Conservation (phyloP, 2,113 vertebrate genomes). For the Thryonomys swinderianus region DNA sequence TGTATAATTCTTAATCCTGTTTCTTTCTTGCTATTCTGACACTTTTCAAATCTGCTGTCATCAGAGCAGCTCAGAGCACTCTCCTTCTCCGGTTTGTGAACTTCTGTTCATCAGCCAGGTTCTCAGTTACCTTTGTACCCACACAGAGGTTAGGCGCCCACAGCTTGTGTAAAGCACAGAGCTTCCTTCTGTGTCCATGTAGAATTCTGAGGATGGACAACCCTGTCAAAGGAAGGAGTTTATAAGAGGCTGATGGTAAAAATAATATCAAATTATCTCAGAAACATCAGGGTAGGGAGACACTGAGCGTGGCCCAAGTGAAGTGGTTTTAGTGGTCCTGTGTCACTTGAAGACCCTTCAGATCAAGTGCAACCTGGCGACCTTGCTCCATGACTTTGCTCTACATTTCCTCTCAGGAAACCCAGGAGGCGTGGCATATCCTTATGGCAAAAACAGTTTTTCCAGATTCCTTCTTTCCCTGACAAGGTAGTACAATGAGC, state of each 20-base stretch:
- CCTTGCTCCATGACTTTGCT: neutral
- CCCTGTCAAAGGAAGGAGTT: neutral
- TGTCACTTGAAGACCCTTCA: neutral
- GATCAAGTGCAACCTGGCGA: neutral
- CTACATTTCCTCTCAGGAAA: neutral
- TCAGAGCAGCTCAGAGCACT: neutral
- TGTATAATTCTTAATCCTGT: constrained; percentile 4
- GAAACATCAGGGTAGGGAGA: neutral
- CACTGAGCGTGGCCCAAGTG: neutral
- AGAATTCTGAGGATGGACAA: neutral
- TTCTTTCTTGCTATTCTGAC: neutral
- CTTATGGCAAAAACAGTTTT: constrained; percentile 30
- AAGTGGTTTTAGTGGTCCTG: neutral
- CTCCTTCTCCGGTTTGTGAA: neutral
- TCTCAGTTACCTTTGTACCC: neutral
- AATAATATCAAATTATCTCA: constrained; percentile 36
- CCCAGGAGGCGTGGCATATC: neutral
- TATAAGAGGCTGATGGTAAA: neutral
- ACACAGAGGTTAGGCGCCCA: neutral
- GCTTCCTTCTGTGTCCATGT: neutral
- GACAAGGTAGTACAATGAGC: neutral
- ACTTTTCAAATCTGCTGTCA: constrained; percentile 3
- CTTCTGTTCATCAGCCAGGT: neutral
- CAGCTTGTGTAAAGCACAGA: neutral
- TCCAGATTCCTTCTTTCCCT: neutral